phyloP scores from a whole-genome alignment of 2,797 vertebrate genomes.

The Cuniculus paca region DNA sequence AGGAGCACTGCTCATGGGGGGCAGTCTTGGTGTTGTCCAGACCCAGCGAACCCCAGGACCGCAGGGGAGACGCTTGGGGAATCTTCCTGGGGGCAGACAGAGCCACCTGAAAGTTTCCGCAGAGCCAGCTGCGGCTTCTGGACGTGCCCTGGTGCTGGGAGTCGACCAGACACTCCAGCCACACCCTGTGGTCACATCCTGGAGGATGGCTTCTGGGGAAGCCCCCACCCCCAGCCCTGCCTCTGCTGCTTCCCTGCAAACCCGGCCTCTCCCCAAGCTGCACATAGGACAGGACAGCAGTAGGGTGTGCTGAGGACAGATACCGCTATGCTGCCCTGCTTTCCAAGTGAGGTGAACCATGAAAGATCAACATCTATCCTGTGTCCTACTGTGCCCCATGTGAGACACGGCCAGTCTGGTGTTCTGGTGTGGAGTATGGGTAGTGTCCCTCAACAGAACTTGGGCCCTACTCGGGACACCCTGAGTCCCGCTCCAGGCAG shows the following conservation, averaged over 20 bases:
- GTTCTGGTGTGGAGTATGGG: neutral
- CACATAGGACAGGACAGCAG: neutral
- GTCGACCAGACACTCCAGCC: fast-evolving
- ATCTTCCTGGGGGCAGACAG: neutral
- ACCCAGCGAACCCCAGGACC: too few relatives aligned
- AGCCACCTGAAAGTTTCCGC: neutral
- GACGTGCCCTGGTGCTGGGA: neutral
- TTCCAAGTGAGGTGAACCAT: neutral
- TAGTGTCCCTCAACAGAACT: neutral
- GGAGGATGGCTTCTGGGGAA: neutral
- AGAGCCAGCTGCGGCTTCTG: neutral
- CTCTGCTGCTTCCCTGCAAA: neutral
- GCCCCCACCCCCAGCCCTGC: neutral
- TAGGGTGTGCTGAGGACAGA: neutral
- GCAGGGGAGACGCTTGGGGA: neutral
- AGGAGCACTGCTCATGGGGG: neutral
- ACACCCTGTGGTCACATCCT: neutral
- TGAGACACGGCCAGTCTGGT: neutral
- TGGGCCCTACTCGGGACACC: neutral
- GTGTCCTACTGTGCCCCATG: neutral
- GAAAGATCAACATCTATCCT: neutral
- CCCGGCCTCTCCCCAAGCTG: neutral
- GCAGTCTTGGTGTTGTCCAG: neutral
- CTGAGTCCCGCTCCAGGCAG: neutral
- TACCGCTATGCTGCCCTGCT: neutral